Evolutionary conservation across 2,888 invertebrate species (phyloP).

Genomic region (Erannis defoliaria): DNA sequence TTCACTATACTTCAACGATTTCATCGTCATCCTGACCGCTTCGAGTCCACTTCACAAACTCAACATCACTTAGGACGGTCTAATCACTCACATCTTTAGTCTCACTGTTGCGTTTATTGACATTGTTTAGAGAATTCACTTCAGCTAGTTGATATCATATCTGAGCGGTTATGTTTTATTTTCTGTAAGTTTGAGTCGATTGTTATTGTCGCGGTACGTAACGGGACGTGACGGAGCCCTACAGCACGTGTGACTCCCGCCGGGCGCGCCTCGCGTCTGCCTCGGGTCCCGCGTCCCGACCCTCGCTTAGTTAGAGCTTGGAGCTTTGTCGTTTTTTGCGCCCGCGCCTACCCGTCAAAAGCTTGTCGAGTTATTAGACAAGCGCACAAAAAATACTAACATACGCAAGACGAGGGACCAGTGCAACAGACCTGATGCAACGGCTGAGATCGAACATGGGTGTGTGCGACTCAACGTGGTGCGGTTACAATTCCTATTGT

Average conservation of each 20-base stretch:
- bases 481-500: constrained; percentile 77
- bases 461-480: constrained; percentile 64
- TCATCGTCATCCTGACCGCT: constrained; percentile 86
- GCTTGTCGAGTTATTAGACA: constrained; percentile 83
- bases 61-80: constrained; percentile 69
- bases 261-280: constrained; percentile 44
- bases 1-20: constrained; percentile 86
- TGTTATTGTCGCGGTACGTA: constrained; percentile 26
- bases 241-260: constrained; percentile 49
- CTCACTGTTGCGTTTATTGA: constrained; percentile 63
- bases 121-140: constrained; percentile 56
- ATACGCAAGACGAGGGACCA: constrained; percentile 73
- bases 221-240: constrained; percentile 27
- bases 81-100: constrained; percentile 77
- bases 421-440: constrained; percentile 76
- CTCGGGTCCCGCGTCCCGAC: constrained; percentile 73
- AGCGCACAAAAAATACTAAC: constrained; percentile 75
- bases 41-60: constrained; percentile 77
- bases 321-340: constrained; percentile 81
- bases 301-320: constrained; percentile 59
- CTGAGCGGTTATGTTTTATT: constrained; percentile 42
- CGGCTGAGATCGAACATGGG: constrained; percentile 62
- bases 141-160: constrained; percentile 54
- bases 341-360: constrained; percentile 84
- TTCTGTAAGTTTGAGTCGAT: constrained; percentile 29